A percentile compares a stretch with the other conserved stretches of the same genome.
Conservation (phyloP, 2,888 invertebrate genomes). For the Autographa pulchrina region DNA sequence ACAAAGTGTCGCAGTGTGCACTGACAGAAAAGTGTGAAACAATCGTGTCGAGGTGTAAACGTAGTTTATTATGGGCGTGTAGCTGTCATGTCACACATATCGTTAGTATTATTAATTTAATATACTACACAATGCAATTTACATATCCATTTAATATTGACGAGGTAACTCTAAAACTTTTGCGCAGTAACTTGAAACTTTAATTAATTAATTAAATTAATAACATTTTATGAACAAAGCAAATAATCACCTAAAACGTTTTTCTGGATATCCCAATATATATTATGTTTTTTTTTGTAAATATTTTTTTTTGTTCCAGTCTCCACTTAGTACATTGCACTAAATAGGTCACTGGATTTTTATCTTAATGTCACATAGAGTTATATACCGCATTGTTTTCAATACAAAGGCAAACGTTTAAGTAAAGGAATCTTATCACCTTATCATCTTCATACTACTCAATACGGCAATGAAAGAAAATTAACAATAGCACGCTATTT, state of each 20-base stretch:
- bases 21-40: no score
- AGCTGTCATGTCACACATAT: neutral
- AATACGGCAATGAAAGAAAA: slow-evolving; percentile 32
- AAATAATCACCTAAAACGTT: no score
- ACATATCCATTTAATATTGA: neutral
- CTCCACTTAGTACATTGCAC: slow-evolving; percentile 3
- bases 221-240: no score
- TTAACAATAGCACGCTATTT: slow-evolving; percentile 18
- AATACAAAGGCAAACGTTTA: neutral
- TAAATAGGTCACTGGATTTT: neutral
- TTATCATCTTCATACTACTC: slow-evolving; percentile 5
- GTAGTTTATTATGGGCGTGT: neutral
- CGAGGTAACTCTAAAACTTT: neutral
- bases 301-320: no score
- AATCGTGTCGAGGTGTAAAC: neutral
- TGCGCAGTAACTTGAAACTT: neutral
- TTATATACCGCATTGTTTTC: neutral
- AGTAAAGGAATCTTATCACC: slow-evolving; percentile 24
- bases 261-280: no score
- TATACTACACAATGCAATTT: neutral
- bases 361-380: neutral
- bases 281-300: no score
- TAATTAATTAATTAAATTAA: no score
- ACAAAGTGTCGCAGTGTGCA: no score
- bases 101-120: neutral